These are phyloP conservation scores for Thalassophryne amazonica DNA, from an alignment of 2,797 vertebrate species.

Conservation along the genomic window DNA sequence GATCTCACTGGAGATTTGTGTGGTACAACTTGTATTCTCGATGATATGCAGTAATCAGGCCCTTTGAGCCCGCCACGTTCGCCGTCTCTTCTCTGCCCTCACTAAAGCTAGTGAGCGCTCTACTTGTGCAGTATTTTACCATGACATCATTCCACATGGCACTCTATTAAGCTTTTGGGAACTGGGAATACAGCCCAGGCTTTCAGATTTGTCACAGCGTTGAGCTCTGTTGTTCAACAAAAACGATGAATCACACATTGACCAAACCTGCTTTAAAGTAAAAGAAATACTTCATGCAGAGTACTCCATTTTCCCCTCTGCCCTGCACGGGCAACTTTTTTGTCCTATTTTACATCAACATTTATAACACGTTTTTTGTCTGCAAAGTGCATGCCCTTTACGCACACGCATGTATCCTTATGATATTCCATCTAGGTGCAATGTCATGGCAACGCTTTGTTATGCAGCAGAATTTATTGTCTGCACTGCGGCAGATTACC, in stretches of 20 bases:
- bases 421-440: constrained; percentile 72
- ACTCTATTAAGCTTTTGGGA: constrained; percentile 75
- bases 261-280: constrained; percentile 48
- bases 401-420: constrained; percentile 51
- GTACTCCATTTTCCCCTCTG: constrained; percentile 18
- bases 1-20: constrained; percentile 76
- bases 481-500: constrained; percentile 81
- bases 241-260: constrained; percentile 66
- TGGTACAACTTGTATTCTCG: constrained; percentile 75
- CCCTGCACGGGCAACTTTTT: constrained; percentile 40
- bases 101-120: constrained; percentile 64
- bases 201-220: constrained; percentile 68
- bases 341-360: constrained; percentile 50
- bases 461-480: constrained; percentile 78
- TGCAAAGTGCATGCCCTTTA: constrained; percentile 35
- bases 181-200: constrained; percentile 64
- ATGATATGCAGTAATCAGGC: constrained; percentile 82
- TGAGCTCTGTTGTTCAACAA: constrained; percentile 66
- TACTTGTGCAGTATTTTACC: constrained; percentile 77
- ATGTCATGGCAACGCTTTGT: constrained; percentile 72
- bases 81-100: constrained; percentile 38
- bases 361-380: constrained; percentile 47
- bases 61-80: constrained; percentile 68
- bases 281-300: constrained; percentile 59
- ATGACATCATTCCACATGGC: constrained; percentile 81